Evolutionary conservation across 2,797 vertebrate species (phyloP), one percentile per base, ranked within the genome.

Genomic region (Muscicapa striata): DNA sequence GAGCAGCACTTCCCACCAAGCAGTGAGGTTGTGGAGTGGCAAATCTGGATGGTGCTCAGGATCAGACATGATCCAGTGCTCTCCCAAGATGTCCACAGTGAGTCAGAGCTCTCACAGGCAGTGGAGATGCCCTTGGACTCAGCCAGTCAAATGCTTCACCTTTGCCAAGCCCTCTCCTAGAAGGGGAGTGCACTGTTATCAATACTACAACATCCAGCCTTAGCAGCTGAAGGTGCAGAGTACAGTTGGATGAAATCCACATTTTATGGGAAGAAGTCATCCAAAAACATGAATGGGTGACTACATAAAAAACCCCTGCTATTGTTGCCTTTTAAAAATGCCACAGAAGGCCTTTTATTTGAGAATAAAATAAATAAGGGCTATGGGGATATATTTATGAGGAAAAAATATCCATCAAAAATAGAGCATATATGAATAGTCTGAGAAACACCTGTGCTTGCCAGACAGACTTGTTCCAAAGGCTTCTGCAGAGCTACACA

Each of bases 61-160:
- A 54, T 54, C 41, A 51, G 62, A 52, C 26, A 54, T 10, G 1
- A 3, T n/a, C 16, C 67, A 24, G 13, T 8, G 22, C 22, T 72
- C 38, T 84, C 15, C 36, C 3, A 26, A 59, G 27, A 51, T 2
- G 5, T 24, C 22, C 55, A 55, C 27, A 46, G 55, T 0, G 0
- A 84, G 0, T 1, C 15, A 26, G 30, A 51, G 55, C 38, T 83
- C 55, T 51, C 48, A 20, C 15, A 9, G 5, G 52, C 51, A 54
- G 19, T 8, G 15, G 58, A 72, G 12, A 6, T 76, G 6, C 40
- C 49, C 30, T 40, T 26, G n/a, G 66, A 36, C 8, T 70, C 41
- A 72, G 49, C 48, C 48, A 49, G 24, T 15, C 48, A 49, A 26
- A 26, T 26, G 15, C 48, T 49, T 26, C 24, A 49, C 48, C 48